Evolutionary conservation across 2,797 vertebrate genomes (phyloP).

Genomic region (Manis pentadactyla): DNA sequence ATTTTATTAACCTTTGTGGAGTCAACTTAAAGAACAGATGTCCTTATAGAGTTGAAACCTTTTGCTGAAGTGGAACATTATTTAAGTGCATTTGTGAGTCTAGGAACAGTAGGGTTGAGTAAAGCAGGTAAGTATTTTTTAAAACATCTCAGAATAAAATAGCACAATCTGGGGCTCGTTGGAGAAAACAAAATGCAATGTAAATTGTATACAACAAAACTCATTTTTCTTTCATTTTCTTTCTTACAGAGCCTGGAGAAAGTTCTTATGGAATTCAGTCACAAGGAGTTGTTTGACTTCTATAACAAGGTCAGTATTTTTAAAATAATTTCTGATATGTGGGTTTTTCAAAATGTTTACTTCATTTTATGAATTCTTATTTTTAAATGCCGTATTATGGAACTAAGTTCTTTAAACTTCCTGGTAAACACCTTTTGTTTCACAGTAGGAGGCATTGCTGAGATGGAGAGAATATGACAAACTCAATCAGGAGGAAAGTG

Average conservation of each 20-base stretch:
- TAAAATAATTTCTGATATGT: constrained; percentile 84
- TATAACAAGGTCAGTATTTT: constrained; percentile 95
- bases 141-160: constrained; percentile 35
- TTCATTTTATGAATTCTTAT: constrained; percentile 66
- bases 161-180: background rate
- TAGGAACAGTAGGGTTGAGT: background rate
- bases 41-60: constrained; percentile 52
- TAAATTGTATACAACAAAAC: constrained; percentile 26
- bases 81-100: background rate
- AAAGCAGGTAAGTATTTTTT: constrained; percentile 38
- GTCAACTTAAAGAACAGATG: constrained; percentile 60
- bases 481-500: constrained; percentile 71
- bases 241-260: constrained; percentile 91
- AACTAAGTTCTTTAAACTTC: constrained; percentile 67
- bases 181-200: background rate
- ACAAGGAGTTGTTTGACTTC: constrained; percentile 96
- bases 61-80: constrained; percentile 22
- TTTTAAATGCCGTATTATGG: constrained; percentile 56
- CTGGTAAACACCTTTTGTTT: constrained; percentile 81
- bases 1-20: constrained; percentile 72
- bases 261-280: constrained; percentile 94
- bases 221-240: constrained; percentile 53
- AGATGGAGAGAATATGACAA: constrained; percentile 77
- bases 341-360: constrained; percentile 65
- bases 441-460: constrained; percentile 71